Base-by-base conservation (phyloP, 1,140 invertebrate genomes). In the Sarcophaga peregrina region DNA sequence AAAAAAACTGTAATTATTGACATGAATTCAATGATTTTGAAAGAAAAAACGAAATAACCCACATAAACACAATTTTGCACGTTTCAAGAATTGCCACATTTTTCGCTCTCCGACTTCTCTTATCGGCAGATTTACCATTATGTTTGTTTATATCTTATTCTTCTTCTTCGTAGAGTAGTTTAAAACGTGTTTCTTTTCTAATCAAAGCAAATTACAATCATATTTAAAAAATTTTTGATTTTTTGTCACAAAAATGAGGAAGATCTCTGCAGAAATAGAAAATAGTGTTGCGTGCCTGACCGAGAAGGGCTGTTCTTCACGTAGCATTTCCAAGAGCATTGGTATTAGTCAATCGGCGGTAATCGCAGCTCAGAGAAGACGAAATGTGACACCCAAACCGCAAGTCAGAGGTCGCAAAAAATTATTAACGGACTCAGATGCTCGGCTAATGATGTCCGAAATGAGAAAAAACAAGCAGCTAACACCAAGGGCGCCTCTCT, bases 341-440 rank as follows among this genome's bases (percentile, higher is more conserved):
- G n/a, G n/a, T n/a, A n/a, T n/a, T n/a, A n/a, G n/a, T n/a, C n/a
- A n/a, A n/a, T n/a, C n/a, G n/a, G n/a, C n/a, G n/a, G n/a, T n/a
- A n/a, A n/a, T n/a, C n/a, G n/a, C n/a, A n/a, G n/a, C n/a, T n/a
- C n/a, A n/a, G n/a, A n/a, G n/a, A n/a, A n/a, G n/a, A n/a, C n/a
- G n/a, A n/a, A n/a, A n/a, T n/a, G n/a, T n/a, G n/a, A n/a, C n/a
- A n/a, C n/a, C 73, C n/a, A 47, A 84, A 84, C 72, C 6, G 5
- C 8, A 72, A 52, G 75, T 82, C 20, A 84, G 75, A 80, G 82
- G 82, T 83, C 82, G 74, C 73, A 48, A 37, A n/a, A 25, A 72
- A 17, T 72, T 54, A 15, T 72, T 83, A 78, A 78, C 82, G 54
- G 82, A 83, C 75, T 80, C 82, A 62, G 82, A 83, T 46, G 75